phyloP scores from a whole-genome alignment of 2,797 vertebrate species.

The Selene dorsalis region DNA sequence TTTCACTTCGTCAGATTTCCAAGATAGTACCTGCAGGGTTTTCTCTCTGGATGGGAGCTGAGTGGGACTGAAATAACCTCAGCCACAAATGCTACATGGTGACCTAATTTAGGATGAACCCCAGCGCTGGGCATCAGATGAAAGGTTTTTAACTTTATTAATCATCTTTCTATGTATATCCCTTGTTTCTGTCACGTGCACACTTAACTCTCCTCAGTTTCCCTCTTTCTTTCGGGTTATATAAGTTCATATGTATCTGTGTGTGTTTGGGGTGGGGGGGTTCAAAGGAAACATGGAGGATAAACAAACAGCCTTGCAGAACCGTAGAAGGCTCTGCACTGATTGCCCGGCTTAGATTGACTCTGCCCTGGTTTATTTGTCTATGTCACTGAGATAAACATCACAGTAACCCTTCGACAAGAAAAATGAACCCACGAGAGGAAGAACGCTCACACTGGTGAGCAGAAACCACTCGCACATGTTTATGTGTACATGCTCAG shows the following conservation, averaged over 20 bases:
- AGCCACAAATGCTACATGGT: slow-evolving; percentile 37
- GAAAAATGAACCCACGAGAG: slow-evolving; percentile 84
- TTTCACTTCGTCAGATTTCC: slow-evolving; percentile 69
- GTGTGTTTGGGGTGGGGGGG: slow-evolving; percentile 64
- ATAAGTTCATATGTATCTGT: slow-evolving; percentile 66
- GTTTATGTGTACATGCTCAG: slow-evolving; percentile 39
- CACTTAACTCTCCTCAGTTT: slow-evolving; percentile 22
- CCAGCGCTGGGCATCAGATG: slow-evolving; percentile 35
- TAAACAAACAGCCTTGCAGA: slow-evolving; percentile 85
- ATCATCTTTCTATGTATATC: slow-evolving; percentile 29
- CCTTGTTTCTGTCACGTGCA: slow-evolving; percentile 13
- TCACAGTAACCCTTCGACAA: slow-evolving; percentile 83
- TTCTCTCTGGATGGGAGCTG: slow-evolving; percentile 52
- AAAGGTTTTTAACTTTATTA: slow-evolving; percentile 32
- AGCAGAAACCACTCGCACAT: slow-evolving; percentile 61
- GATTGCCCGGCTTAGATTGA: slow-evolving; percentile 81
- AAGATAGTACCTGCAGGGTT: slow-evolving; percentile 71
- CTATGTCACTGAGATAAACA: slow-evolving; percentile 86
- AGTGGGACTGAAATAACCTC: slow-evolving; percentile 53
- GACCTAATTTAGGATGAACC: slow-evolving; percentile 59
- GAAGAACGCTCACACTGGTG: slow-evolving; percentile 50
- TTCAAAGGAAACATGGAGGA: slow-evolving; percentile 85
- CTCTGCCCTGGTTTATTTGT: slow-evolving; percentile 85
- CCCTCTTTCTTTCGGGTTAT: slow-evolving; percentile 70
- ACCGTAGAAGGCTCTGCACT: slow-evolving; percentile 74